Evolutionary conservation across 2,113 vertebrate species (phyloP).

Genomic region (Aplodontia rufa): DNA sequence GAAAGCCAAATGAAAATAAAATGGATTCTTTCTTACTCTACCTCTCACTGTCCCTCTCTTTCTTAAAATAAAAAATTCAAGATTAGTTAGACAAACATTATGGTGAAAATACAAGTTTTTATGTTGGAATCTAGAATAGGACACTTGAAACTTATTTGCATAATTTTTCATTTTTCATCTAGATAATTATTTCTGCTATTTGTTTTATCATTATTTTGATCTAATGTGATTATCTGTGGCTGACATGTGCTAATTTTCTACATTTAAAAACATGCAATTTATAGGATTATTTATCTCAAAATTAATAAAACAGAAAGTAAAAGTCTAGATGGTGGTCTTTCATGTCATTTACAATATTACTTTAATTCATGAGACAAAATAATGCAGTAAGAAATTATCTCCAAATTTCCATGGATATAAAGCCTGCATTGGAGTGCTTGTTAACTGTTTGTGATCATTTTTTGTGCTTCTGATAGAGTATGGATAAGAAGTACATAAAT

Average conservation of each 20-base stretch:
- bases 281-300: background rate
- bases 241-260: background rate
- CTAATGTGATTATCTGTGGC: background rate
- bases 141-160: background rate
- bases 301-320: background rate
- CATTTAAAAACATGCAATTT: background rate
- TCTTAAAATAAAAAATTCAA: background rate
- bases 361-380: background rate
- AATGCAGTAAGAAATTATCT: background rate
- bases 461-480: background rate
- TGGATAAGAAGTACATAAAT: too few relatives aligned
- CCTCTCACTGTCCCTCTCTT: too few relatives aligned
- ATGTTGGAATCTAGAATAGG: background rate
- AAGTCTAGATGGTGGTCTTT: background rate
- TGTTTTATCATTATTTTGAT: background rate
- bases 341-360: background rate
- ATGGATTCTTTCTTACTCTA: too few relatives aligned
- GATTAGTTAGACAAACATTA: constrained; percentile 2
- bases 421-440: background rate
- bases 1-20: too few relatives aligned
- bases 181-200: constrained; percentile 4
- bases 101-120: background rate
- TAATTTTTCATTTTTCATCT: background rate
- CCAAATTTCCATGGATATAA: background rate
- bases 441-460: too few relatives aligned